Percentiles rank a stretch among this genome's conserved stretches.
These are phyloP conservation scores for Catalaphyllia jardinei DNA, from an alignment of 64 coral and sea anemone genomes.

Conservation along the genomic window DNA sequence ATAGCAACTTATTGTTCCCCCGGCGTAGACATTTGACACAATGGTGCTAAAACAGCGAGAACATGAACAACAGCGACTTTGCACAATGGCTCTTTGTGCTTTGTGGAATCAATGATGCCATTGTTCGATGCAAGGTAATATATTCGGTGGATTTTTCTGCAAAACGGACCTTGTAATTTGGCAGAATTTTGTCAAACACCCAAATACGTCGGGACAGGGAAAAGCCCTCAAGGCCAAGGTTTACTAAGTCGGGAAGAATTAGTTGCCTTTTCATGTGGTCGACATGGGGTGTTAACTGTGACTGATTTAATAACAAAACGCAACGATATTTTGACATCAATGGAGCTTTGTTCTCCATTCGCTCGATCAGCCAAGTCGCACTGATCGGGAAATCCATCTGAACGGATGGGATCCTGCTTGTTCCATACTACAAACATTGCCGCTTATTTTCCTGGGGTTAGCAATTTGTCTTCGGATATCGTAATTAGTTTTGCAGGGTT, in stretches of 20 bases:
- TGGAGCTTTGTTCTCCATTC: background rate
- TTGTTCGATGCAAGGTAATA: background rate
- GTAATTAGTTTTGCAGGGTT: too few relatives aligned
- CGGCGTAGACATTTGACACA: background rate
- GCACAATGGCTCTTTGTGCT: conserved; percentile 18
- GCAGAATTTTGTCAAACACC: background rate
- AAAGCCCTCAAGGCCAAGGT: background rate
- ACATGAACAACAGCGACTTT: background rate
- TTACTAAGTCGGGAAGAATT: background rate
- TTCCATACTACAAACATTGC: too few relatives aligned
- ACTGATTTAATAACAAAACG: conserved; percentile 10
- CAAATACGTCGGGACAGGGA: background rate
- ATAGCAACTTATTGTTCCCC: conserved; percentile 22
- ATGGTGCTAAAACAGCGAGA: background rate
- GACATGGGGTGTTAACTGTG: background rate
- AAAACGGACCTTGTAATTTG: background rate
- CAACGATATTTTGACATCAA: too few relatives aligned
- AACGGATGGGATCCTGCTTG: too few relatives aligned
- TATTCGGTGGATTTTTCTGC: background rate
- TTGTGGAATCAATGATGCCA: conserved; percentile 13
- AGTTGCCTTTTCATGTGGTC: too few relatives aligned
- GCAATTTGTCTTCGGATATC: too few relatives aligned
- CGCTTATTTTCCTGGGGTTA: too few relatives aligned
- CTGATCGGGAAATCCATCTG: too few relatives aligned
- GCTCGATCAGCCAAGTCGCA: too few relatives aligned